A percentile compares a stretch with the other conserved stretches of the same genome.
Evolutionary conservation across 1,140 invertebrate species (phyloP).

Genomic region (Drosophila baimaii): DNA sequence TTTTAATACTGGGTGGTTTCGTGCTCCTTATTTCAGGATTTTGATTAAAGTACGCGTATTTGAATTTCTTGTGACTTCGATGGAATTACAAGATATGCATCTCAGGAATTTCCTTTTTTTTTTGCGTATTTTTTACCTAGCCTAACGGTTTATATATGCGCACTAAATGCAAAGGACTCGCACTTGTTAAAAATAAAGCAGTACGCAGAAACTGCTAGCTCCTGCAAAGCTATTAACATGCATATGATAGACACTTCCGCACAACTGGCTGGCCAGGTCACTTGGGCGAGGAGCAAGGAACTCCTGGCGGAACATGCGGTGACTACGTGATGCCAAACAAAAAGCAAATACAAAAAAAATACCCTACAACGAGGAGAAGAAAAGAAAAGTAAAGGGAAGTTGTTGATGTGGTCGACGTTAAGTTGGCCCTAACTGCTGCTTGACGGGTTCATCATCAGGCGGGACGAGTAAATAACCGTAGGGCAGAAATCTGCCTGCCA

Average conservation of each 20-base stretch:
- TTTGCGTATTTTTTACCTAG: not conserved
- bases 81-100: not conserved
- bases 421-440: conserved; percentile 56
- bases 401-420: conserved; percentile 47
- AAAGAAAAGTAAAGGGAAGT: conserved; percentile 26
- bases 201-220: not conserved
- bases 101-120: not conserved
- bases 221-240: conserved; percentile 72
- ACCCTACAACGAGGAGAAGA: not conserved
- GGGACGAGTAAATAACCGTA: conserved; percentile 71
- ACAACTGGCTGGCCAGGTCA: conserved; percentile 59
- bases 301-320: conserved; percentile 64
- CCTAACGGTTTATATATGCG: conserved; percentile 2
- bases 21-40: too few species aligned
- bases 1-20: too few species aligned
- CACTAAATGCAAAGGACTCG: not conserved
- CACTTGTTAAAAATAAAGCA: not conserved
- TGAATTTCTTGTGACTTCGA: not conserved
- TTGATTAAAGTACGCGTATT: not conserved
- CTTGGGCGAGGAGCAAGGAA: conserved; percentile 42
- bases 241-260: conserved; percentile 81
- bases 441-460: conserved; percentile 69
- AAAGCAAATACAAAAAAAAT: conserved; percentile 16
- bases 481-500: conserved; percentile 74
- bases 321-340: conserved; percentile 56